Base-by-base conservation (phyloP, 1,140 invertebrate species). In the Dufourea novaeangliae region DNA sequence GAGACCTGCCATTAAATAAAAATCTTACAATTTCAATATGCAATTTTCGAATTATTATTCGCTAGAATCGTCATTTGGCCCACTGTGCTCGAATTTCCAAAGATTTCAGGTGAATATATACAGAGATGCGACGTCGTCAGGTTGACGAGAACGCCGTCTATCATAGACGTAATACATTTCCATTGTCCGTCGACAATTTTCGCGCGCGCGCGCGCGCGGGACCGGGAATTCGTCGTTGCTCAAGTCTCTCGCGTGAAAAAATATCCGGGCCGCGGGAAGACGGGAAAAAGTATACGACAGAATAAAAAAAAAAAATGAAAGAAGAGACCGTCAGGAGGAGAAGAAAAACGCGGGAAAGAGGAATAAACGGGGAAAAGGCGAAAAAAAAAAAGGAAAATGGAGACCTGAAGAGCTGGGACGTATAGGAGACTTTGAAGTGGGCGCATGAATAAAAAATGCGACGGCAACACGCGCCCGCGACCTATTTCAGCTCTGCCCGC, bases 361-460 rank as follows among this genome's bases (percentile, higher is more conserved):
- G 25, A 71, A 54, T 59, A 22, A 59, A 71, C 39, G 25, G 27
- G 52, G 59, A 14, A 14, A 57, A 25, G 12, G 37, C 39, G n/a
- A 63, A 73, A 54, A 39, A n/a, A n/a, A n/a, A n/a, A n/a, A n/a
- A n/a, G n/a, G n/a, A n/a, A n/a, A n/a, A n/a, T n/a, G n/a, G 44
- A 44, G 39, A 17, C n/a, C 27, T 3, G 69, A 32, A 59, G 29
- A 39, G 11, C 10, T 29, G 59, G 44, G 27, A 54, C 22, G n/a
- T 72, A 72, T 64, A 64, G 59, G 22, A 22, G n/a, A 64, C 34
- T 64, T 64, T 64, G 22, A 63, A 73, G 44, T 64, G 70, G 44
- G 17, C 54, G 37, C 44, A 64, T 64, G 70, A 73, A 73, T 73
- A 73, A 73, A 64, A 73, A 73, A 63, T 73, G 37, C 64, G 25